A percentile compares a stretch with the other conserved stretches of the same genome.
phyloP scores from a whole-genome alignment of 37 sponge, comb jelly and placozoan genomes.

The Spongilla lacustris region DNA sequence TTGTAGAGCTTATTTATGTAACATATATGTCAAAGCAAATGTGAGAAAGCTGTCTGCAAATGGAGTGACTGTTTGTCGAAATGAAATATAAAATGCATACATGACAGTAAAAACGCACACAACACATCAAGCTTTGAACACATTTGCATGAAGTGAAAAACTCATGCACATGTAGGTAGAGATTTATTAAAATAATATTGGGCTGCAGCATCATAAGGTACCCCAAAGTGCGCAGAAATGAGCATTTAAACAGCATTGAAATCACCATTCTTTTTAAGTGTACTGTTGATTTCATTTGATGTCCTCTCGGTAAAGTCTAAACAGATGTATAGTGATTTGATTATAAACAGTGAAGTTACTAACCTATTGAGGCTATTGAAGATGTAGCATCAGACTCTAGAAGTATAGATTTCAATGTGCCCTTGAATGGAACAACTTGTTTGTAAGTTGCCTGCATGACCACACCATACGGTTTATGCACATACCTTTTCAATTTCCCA shows the following conservation, averaged over 20 bases:
- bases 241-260: neutral
- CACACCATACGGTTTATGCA: neutral
- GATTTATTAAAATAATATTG: constrained; percentile 1
- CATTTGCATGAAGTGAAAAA: neutral
- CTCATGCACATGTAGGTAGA: neutral
- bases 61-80: constrained; percentile 1
- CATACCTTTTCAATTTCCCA: neutral
- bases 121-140: constrained; percentile 1
- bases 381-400: neutral
- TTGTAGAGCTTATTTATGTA: constrained; percentile 1
- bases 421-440: neutral
- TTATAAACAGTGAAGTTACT: no score
- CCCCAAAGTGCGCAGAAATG: neutral
- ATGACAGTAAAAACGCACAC: neutral
- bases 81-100: constrained; percentile 1
- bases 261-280: neutral
- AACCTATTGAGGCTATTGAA: neutral
- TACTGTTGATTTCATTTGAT: neutral
- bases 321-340: neutral
- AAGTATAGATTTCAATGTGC: neutral
- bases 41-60: neutral
- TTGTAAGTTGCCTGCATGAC: neutral
- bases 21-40: constrained; percentile 1
- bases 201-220: constrained; percentile 1
- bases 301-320: neutral